These are phyloP conservation scores for Neopelma chrysocephalum DNA, from an alignment of 2,797 vertebrate species.

Conservation along the genomic window DNA sequence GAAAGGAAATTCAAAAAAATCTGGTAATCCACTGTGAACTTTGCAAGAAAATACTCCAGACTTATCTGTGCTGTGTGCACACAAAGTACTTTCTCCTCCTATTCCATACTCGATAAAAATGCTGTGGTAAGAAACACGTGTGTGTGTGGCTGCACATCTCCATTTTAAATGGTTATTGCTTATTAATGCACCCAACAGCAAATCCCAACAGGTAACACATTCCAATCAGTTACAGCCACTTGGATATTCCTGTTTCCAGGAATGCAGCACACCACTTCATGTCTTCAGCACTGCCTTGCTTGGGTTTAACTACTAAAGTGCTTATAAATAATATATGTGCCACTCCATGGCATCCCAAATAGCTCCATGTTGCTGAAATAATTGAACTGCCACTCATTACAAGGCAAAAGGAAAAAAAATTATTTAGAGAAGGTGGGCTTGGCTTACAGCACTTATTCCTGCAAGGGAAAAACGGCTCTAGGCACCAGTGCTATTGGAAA, in stretches of 20 bases:
- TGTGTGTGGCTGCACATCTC: not conserved
- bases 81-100: not conserved
- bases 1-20: not conserved
- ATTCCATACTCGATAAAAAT: not conserved
- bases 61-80: not conserved
- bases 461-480: not conserved
- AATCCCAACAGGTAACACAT: not conserved
- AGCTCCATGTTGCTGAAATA: not conserved
- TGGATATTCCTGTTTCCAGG: not conserved
- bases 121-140: not conserved
- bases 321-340: not conserved
- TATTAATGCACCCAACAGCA: not conserved
- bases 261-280: not conserved
- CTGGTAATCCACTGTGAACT: not conserved
- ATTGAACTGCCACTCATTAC: not conserved
- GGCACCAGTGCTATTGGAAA: not conserved
- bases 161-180: not conserved
- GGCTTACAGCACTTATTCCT: not conserved
- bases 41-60: not conserved
- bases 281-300: too few species aligned
- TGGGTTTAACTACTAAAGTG: not conserved
- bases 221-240: not conserved
- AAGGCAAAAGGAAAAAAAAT: not conserved
- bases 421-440: not conserved
- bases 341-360: not conserved